Conservation (phyloP, 2,888 invertebrate species). For the Machimus rusticus region DNA sequence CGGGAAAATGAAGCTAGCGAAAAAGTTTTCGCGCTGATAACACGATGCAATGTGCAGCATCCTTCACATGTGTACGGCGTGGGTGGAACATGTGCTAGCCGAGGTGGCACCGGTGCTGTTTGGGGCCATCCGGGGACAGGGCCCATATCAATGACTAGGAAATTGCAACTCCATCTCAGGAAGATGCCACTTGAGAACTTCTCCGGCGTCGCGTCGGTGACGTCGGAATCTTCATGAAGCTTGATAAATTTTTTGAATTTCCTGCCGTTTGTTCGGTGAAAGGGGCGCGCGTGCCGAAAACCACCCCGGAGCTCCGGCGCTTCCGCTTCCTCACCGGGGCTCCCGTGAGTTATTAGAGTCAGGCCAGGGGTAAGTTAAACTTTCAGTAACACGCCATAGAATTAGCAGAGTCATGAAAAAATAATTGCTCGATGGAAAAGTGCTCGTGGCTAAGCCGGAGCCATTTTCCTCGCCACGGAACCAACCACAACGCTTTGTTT, state of each 20-base stretch:
- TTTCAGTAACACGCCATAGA: background rate
- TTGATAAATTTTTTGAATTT: background rate
- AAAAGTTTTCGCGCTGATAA: background rate
- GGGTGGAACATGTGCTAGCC: background rate
- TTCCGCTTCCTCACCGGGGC: background rate
- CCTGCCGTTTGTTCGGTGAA: background rate
- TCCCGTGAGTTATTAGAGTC: background rate
- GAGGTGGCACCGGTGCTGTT: background rate
- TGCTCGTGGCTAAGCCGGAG: background rate
- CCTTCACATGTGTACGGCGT: background rate
- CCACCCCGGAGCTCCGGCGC: background rate
- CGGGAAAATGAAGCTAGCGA: background rate
- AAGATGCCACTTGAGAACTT: background rate
- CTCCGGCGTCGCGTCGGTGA: background rate
- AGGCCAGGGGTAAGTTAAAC: background rate
- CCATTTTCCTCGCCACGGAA: background rate
- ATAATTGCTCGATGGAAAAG: constrained; percentile 14
- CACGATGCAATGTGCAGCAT: background rate
- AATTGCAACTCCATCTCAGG: constrained; percentile 10
- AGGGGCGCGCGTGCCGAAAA: background rate
- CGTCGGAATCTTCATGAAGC: background rate
- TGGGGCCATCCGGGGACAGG: background rate
- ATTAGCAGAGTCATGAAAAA: constrained; percentile 21
- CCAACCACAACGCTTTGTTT: background rate
- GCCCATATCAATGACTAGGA: constrained; percentile 11